Percentiles rank a stretch among this genome's conserved stretches.
Conservation (phyloP, 2,113 vertebrate species). For the Oncorhynchus kisutch region DNA sequence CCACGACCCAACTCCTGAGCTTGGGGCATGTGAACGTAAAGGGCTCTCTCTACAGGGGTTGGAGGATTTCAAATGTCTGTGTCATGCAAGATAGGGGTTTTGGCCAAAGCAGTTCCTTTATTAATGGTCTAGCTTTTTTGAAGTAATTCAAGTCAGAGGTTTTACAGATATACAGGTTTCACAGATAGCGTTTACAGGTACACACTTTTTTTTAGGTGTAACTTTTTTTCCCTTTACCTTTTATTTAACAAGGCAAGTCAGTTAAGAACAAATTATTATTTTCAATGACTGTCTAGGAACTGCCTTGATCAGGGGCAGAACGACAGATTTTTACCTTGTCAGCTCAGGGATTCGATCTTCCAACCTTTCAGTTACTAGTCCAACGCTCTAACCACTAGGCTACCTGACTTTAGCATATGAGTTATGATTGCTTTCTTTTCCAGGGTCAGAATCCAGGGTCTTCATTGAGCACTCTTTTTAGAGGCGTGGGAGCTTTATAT, state of each 20-base stretch:
- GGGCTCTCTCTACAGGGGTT: too few species aligned
- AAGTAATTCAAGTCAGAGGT: not conserved
- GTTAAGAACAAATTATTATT: too few species aligned
- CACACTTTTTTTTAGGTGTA: not conserved
- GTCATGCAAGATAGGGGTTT: not conserved
- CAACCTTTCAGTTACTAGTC: too few species aligned
- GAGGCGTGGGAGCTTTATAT: not conserved
- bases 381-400: too few species aligned
- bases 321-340: too few species aligned
- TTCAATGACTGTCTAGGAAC: too few species aligned
- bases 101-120: not conserved
- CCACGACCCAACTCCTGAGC: conserved; percentile 54
- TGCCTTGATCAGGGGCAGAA: too few species aligned
- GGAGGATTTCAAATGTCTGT: not conserved
- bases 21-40: not conserved
- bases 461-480: not conserved
- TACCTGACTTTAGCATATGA: not conserved
- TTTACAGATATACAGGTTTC: too few species aligned
- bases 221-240: not conserved
- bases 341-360: too few species aligned
- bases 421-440: not conserved
- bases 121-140: not conserved
- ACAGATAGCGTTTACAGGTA: not conserved
- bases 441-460: not conserved
- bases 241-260: too few species aligned